Conservation (phyloP, 2,888 invertebrate species). For the Cantharis rustica region DNA sequence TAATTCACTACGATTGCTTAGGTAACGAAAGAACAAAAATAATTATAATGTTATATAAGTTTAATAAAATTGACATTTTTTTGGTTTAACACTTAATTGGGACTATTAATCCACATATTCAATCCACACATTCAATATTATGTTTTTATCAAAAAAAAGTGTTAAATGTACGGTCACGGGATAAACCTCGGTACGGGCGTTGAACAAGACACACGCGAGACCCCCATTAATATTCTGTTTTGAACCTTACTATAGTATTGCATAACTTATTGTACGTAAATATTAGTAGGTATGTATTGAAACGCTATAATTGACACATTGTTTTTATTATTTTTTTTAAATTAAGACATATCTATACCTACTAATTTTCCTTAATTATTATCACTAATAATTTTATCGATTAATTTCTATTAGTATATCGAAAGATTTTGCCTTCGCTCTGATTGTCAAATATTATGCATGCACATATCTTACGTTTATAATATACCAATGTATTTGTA, state of each 20-base stretch:
- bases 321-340: not conserved
- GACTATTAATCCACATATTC: not conserved
- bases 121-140: slow-evolving; percentile 9
- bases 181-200: slow-evolving; percentile 29
- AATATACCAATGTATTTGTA: too few species aligned
- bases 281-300: slow-evolving; percentile 25
- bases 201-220: slow-evolving; percentile 30
- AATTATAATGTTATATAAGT: not conserved
- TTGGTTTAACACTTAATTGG: not conserved
- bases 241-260: slow-evolving; percentile 25
- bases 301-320: slow-evolving; percentile 13
- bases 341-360: not conserved
- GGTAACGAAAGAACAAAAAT: not conserved
- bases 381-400: not conserved
- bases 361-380: not conserved
- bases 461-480: too few species aligned
- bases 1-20: not conserved
- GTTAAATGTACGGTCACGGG: slow-evolving; percentile 32
- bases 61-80: not conserved
- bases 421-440: not conserved
- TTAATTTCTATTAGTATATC: not conserved
- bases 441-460: not conserved
- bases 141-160: slow-evolving; percentile 24
- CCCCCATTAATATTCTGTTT: slow-evolving; percentile 29
- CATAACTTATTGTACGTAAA: slow-evolving; percentile 32